These are phyloP conservation scores for Ostrea denselamellosa DNA, from an alignment of 1,140 invertebrate genomes.

Conservation along the genomic window DNA sequence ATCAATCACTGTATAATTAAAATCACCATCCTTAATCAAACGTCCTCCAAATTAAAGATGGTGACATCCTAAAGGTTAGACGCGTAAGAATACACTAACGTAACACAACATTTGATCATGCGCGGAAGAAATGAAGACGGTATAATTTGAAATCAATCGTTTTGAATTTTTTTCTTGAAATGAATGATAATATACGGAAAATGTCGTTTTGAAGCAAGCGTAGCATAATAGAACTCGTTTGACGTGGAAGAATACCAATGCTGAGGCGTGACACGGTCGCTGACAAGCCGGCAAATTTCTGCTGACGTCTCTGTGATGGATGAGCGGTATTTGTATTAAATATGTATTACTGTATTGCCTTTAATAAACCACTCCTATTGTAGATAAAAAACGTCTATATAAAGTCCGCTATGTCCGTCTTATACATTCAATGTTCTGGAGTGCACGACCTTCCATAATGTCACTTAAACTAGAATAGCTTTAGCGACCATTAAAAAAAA, in stretches of 20 bases:
- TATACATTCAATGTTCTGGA: neutral
- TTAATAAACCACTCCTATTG: slow-evolving; percentile 39
- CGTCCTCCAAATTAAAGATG: slow-evolving; percentile 15
- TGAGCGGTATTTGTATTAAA: slow-evolving; percentile 2
- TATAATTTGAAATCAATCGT: slow-evolving; percentile 31
- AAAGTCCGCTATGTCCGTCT: neutral
- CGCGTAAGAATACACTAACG: slow-evolving; percentile 6
- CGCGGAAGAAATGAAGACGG: slow-evolving; percentile 13
- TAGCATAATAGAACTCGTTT: neutral
- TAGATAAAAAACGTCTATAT: slow-evolving; percentile 19
- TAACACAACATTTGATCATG: neutral
- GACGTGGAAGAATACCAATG: slow-evolving; percentile 8
- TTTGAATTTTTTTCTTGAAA: slow-evolving; percentile 21
- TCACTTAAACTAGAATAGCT: too few species aligned
- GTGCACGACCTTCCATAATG: neutral
- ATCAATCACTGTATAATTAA: slow-evolving; percentile 13
- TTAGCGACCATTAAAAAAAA: too few species aligned
- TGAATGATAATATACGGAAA: neutral
- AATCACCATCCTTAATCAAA: slow-evolving; percentile 34
- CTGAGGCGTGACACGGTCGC: slow-evolving; percentile 17
- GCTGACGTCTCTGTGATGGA: slow-evolving; percentile 6
- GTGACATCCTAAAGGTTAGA: slow-evolving; percentile 23
- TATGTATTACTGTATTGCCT: slow-evolving; percentile 37
- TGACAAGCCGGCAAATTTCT: slow-evolving; percentile 33
- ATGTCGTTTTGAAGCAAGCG: neutral